Evolutionary conservation across 1,140 invertebrate genomes (phyloP), one percentile per base, ranked within the genome.

Genomic region (Frieseomelitta varia): DNA sequence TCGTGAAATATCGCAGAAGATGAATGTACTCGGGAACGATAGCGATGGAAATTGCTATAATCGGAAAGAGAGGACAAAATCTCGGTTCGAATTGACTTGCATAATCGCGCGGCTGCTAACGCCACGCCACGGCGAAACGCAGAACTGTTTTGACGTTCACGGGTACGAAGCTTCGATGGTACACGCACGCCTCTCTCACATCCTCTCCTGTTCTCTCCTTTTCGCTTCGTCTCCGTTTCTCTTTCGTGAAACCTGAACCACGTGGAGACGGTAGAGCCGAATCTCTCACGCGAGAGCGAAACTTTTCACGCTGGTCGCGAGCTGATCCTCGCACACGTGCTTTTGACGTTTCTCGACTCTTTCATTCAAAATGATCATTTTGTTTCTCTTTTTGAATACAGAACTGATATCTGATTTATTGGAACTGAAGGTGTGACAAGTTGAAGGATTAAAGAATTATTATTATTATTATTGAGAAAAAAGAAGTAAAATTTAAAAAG

Each of bases 101-200:
- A 77, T 81, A 79, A 90, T 80, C 81, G 79, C 81, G 89, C 79
- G 89, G 88, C 88, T 84, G 82, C 67, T 93, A 94, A 89, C 93
- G 93, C 94, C 94, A 91, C 91, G 93, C 88, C 79, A 90, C 93
- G 94, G 92, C 87, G 77, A 88, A 90, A 79, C 84, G 63, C 51
- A 79, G 90, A 94, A 94, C 93, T 91, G 86, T 93, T 93, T 91
- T 91, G 89, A 92, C 88, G 88, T 88, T 80, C 74, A 73, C 84
- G 76, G 65, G 69, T 51, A 90, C 78, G 30, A 85, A 84, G 89
- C 93, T 94, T 93, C 76, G 93, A 93, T 94, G 93, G 93, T 94
- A 94, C 92, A 94, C 85, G 87, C 86, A 53, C 75, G 87, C 86
- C 76, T 85, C 30, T 77, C 81, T 75, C 79, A 58, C 68, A 53